These are phyloP conservation scores for Drosophila monieri DNA, from an alignment of 2,888 invertebrate species.

Conservation along the genomic window DNA sequence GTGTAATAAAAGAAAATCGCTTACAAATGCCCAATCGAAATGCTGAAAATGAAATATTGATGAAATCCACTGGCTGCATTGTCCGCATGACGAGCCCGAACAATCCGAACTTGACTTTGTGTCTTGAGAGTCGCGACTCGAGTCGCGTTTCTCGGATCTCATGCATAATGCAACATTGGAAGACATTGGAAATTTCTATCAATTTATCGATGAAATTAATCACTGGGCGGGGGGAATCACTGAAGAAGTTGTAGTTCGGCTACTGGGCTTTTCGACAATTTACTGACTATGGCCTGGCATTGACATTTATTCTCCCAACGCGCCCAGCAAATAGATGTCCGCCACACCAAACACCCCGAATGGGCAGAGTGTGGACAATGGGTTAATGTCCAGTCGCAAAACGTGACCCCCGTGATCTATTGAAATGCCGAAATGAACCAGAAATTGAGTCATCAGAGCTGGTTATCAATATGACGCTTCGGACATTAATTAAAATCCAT, in stretches of 20 bases:
- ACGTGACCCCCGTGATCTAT: slow-evolving; percentile 19
- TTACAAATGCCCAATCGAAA: slow-evolving; percentile 60
- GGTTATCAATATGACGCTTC: slow-evolving; percentile 22
- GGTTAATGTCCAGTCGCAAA: slow-evolving; percentile 28
- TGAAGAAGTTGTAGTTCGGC: slow-evolving; percentile 33
- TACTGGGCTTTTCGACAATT: slow-evolving; percentile 70
- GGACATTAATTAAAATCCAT: slow-evolving; percentile 57
- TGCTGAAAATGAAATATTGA: slow-evolving; percentile 72
- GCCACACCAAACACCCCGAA: slow-evolving; percentile 22
- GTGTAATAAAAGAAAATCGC: slow-evolving; percentile 67
- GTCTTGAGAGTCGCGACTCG: slow-evolving; percentile 5
- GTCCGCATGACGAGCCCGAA: slow-evolving; percentile 61
- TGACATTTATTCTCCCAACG: slow-evolving; percentile 66
- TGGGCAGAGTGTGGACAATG: slow-evolving; percentile 9
- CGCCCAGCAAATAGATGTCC: slow-evolving; percentile 35
- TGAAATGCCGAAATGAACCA: slow-evolving; percentile 11
- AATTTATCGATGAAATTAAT: slow-evolving; percentile 23
- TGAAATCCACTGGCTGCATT: slow-evolving; percentile 69
- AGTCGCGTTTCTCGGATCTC: slow-evolving; percentile 39
- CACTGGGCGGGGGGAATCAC: slow-evolving; percentile 1
- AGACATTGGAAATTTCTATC: slow-evolving; percentile 65
- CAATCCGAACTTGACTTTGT: slow-evolving; percentile 17
- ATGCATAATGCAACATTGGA: slow-evolving; percentile 72
- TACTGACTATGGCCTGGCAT: slow-evolving; percentile 63
- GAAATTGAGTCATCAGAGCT: slow-evolving; percentile 55